Base-by-base conservation (phyloP, 2,888 invertebrate species). In the Margaritifera margaritifera region DNA sequence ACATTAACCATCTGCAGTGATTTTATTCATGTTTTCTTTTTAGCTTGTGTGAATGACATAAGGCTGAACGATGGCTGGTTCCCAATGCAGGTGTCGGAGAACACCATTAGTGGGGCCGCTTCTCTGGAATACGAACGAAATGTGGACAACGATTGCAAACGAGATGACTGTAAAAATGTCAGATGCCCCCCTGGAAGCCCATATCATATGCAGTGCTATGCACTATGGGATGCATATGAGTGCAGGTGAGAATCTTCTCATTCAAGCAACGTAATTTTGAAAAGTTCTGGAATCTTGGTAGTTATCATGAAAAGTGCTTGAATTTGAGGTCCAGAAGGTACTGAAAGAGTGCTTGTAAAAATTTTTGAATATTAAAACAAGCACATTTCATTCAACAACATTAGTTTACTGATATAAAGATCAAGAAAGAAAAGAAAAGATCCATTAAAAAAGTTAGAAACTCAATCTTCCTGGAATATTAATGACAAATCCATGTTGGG, bases 141-240 rank as follows among this genome's bases (percentile, higher is more conserved):
- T 89, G 92, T 98, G 68, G 96, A 96, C 85, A 94, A 95, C 79
- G 95, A 96, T 88, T 99, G 99, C 89, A 95, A 95, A 4, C 96
- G 97, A 86, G 74, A 82, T 18, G 86, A 86, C 62, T 87, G 87
- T 74, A 25, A 57, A 1, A 69, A 71, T 55, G 75, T 72, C 8
- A 52, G 54, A 15, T 86, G 85, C 75, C 86, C 73, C 6, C 52
- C 66, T n/a, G 75, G 74, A 18, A 65, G 62, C 27, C 70, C 79
- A 1, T 71, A 96, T 96, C 19, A 96, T 97, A 90, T 96, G 96
- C 86, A 98, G 97, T 91, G 95, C 96, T 77, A 98, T 97, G 91
- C 93, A 25, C 71, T 98, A 20, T 99, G 99, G 98, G 98, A 98
- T 90, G 95, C 96, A 91, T 96, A 97, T 87, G 97, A 98, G 90